A percentile compares a stretch with the other conserved stretches of the same genome.
Conservation (phyloP, 2,113 vertebrate genomes). For the Xenus cinereus region DNA sequence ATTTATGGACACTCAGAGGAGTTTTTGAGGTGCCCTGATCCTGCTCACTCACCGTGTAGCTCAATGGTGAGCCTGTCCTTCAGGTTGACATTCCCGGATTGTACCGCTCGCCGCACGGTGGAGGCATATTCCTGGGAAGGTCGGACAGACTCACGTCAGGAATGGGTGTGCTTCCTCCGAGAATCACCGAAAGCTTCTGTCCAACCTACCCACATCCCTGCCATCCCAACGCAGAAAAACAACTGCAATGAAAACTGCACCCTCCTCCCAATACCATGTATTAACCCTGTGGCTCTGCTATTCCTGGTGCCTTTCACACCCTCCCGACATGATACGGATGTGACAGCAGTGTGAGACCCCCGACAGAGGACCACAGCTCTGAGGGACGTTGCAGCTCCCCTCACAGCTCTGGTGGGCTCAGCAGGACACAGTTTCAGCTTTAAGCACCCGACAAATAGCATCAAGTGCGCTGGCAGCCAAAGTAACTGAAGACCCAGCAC, state of each 20-base stretch:
- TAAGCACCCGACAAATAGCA: background rate
- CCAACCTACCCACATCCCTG: background rate
- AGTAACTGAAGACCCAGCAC: too few relatives aligned
- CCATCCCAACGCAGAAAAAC: background rate
- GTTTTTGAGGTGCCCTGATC: background rate
- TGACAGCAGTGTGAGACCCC: too few relatives aligned
- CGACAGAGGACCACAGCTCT: too few relatives aligned
- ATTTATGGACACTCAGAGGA: background rate
- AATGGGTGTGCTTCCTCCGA: background rate
- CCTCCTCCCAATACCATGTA: accelerated
- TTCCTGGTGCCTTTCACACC: background rate
- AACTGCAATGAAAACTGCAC: background rate
- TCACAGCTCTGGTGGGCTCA: background rate
- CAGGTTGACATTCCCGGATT: constrained; percentile 81
- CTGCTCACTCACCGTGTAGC: constrained; percentile 82
- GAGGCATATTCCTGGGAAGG: constrained; percentile 88
- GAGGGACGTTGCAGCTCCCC: background rate
- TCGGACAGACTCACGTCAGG: background rate
- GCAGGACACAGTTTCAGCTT: background rate
- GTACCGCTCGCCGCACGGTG: constrained; percentile 85
- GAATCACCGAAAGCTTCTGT: background rate
- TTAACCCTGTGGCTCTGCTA: background rate
- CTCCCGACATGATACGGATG: accelerated
- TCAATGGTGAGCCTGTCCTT: constrained; percentile 93
- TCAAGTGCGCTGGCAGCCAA: accelerated